Evolutionary conservation across 2,888 invertebrate species (phyloP), one percentile per base, ranked within the genome.

Genomic region (Tanypteryx hageni): DNA sequence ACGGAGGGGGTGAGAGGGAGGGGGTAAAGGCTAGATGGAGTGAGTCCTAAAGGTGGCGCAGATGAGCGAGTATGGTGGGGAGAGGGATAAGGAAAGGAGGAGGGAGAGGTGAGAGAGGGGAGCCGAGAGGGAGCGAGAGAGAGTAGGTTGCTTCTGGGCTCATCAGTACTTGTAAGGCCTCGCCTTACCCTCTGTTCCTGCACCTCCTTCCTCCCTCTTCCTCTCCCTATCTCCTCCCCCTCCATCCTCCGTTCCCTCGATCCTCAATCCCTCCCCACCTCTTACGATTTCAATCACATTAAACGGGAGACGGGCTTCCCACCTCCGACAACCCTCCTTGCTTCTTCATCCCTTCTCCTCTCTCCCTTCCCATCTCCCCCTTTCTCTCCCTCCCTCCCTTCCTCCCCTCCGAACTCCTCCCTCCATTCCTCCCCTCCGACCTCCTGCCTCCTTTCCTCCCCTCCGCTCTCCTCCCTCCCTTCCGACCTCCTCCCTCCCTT

Each of bases 81-180:
- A 9, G 57, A 16, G 18, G 44, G 44, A 57, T 31, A 10, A n/a
- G 64, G 64, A n/a, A 64, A n/a, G 44, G 13, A 14, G 7, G 82
- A 18, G 82, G 11, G 4, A 56, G 82, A 8, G 27, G 3, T 11
- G 31, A 2, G 11, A 22, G 22, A 3, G 31, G 82, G 82, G 56
- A 56, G 31, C 31, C 18, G 27, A 44, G 31, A 14, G 82, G 31
- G 10, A 0, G 16, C 5, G 27, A 56, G 81, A 7, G 7, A 13
- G 44, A 14, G 44, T 82, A 16, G 61, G 31, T 68, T 68, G 64
- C 89, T 89, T 68, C 89, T 89, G 89, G 64, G 44, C 89, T 89
- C 89, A 89, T 89, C 89, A 89, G 89, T 61, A 89, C 89, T 89
- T 89, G 64, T 89, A 89, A 56, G 89, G 89, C 89, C 89, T 89